Percentiles rank a stretch among this genome's conserved stretches.
Evolutionary conservation across 2,797 vertebrate genomes (phyloP).

Genomic region (Synanceia verrucosa): DNA sequence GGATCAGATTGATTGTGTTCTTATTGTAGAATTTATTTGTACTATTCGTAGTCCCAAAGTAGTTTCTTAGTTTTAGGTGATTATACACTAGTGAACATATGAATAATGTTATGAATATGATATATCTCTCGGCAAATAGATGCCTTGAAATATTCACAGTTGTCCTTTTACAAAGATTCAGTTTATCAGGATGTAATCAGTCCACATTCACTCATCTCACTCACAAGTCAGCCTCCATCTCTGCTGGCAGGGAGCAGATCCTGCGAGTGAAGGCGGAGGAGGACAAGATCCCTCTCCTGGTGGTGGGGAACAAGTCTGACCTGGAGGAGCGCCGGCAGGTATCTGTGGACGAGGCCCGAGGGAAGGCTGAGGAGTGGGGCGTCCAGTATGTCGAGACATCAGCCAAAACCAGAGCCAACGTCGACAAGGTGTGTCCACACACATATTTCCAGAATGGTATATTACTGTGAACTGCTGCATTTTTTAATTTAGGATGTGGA

Average conservation of each 20-base stretch:
- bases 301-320: constrained; percentile 98
- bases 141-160: no score
- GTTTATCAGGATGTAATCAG: no score
- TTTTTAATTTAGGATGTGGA: background rate
- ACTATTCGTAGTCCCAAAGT: no score
- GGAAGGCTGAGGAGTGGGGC: constrained; percentile 93
- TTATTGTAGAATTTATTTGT: no score
- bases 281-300: constrained; percentile 94
- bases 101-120: no score
- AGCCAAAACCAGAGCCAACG: constrained; percentile 97
- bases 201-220: no score
- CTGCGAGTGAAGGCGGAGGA: constrained; percentile 97
- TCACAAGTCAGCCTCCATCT: no score
- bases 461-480: background rate
- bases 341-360: constrained; percentile 90
- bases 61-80: no score
- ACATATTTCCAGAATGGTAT: background rate
- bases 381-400: constrained; percentile 98
- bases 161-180: background rate
- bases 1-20: no score
- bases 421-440: constrained; percentile 90
- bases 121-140: no score
- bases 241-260: constrained; percentile 92
- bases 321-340: constrained; percentile 96
- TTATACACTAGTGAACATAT: no score